These are phyloP conservation scores for Lanius collurio DNA, from an alignment of 2,113 vertebrate genomes.

Conservation along the genomic window DNA sequence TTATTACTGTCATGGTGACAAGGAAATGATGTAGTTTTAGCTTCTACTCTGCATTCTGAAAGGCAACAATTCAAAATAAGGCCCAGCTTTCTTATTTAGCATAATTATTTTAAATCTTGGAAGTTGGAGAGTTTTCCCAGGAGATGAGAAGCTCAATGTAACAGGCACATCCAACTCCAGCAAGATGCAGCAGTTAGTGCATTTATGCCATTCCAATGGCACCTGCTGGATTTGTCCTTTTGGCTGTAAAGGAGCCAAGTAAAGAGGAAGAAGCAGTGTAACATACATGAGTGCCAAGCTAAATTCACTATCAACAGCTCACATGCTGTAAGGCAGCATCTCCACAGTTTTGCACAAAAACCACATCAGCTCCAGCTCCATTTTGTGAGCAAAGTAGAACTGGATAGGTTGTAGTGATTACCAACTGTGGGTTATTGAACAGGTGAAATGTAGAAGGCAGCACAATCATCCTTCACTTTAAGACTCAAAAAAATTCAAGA, in stretches of 20 bases:
- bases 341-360: not conserved
- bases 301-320: not conserved
- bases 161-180: not conserved
- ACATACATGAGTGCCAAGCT: rapidly evolving
- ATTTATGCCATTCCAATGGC: not conserved
- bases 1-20: not conserved
- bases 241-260: not conserved
- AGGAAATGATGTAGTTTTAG: not conserved
- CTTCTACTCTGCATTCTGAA: not conserved
- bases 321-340: not conserved
- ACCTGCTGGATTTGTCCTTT: not conserved
- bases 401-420: not conserved
- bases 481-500: not conserved
- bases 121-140: not conserved
- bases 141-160: rapidly evolving
- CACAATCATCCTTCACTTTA: not conserved
- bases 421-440: not conserved
- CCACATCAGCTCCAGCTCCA: not conserved
- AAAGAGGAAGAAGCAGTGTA: not conserved
- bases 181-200: not conserved
- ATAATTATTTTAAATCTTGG: not conserved
- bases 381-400: not conserved
- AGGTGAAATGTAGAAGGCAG: not conserved
- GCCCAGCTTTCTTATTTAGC: not conserved
- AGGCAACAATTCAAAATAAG: not conserved